These are phyloP conservation scores for Orthosia gothica DNA, from an alignment of 2,888 invertebrate species.

Conservation along the genomic window DNA sequence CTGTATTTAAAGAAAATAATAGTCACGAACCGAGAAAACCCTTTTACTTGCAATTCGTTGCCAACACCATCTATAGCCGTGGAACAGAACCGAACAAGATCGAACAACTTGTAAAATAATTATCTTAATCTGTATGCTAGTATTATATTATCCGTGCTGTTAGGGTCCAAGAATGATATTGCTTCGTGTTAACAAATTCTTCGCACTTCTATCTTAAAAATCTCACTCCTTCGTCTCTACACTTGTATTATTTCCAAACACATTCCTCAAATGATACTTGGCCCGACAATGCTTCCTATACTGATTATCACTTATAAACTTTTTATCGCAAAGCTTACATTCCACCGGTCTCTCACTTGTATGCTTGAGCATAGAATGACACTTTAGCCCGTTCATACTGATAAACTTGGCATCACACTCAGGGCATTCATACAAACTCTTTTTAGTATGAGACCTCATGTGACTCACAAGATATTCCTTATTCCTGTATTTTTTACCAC, in stretches of 20 bases:
- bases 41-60: too few relatives aligned
- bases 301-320: conserved; percentile 44
- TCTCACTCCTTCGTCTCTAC: not conserved
- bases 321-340: conserved; percentile 39
- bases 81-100: too few relatives aligned
- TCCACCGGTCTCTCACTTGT: conserved; percentile 40
- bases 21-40: too few relatives aligned
- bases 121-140: too few relatives aligned
- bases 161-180: too few relatives aligned
- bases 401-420: conserved; percentile 31
- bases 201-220: not conserved
- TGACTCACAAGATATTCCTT: conserved; percentile 52
- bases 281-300: conserved; percentile 37
- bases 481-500: conserved; percentile 61
- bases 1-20: too few relatives aligned
- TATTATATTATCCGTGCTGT: too few relatives aligned
- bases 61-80: too few relatives aligned
- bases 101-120: too few relatives aligned
- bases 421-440: conserved; percentile 58
- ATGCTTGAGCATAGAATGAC: conserved; percentile 44
- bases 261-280: conserved; percentile 52
- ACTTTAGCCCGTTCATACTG: conserved; percentile 1
- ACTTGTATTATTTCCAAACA: conserved; percentile 13
- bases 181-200: too few relatives aligned
- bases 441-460: conserved; percentile 60